These are phyloP conservation scores for Heliangelus exortis DNA, from an alignment of 2,797 vertebrate genomes.

Conservation along the genomic window DNA sequence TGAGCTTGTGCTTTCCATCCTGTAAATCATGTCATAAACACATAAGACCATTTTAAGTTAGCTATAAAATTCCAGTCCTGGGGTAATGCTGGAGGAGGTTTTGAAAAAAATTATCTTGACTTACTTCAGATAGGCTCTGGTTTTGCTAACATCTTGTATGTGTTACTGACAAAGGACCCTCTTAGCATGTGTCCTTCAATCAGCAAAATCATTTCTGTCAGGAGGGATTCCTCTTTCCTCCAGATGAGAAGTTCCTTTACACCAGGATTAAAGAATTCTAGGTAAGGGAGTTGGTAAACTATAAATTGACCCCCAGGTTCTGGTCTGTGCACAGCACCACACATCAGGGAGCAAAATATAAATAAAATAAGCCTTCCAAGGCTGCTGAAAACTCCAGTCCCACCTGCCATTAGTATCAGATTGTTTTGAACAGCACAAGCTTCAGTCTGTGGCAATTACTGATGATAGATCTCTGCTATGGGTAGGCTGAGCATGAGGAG, in stretches of 20 bases:
- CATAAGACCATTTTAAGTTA: neutral
- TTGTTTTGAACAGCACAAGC: neutral
- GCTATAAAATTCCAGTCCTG: neutral
- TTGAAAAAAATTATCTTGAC: constrained; percentile 15
- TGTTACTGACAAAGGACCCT: neutral
- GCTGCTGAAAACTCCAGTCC: neutral
- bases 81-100: neutral
- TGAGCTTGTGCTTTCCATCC: neutral
- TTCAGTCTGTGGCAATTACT: constrained; percentile 7
- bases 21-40: constrained; percentile 1
- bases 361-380: neutral
- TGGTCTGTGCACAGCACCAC: neutral
- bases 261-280: neutral
- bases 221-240: neutral
- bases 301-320: neutral
- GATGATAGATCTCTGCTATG: constrained; percentile 20
- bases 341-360: neutral
- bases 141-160: neutral
- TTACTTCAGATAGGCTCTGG: constrained; percentile 3
- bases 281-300: neutral
- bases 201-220: neutral
- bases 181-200: neutral
- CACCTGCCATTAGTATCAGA: neutral
- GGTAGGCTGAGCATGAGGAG: constrained; percentile 1
- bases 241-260: neutral